phyloP scores from a whole-genome alignment of 2,888 invertebrate species.

The Mimas tiliae region DNA sequence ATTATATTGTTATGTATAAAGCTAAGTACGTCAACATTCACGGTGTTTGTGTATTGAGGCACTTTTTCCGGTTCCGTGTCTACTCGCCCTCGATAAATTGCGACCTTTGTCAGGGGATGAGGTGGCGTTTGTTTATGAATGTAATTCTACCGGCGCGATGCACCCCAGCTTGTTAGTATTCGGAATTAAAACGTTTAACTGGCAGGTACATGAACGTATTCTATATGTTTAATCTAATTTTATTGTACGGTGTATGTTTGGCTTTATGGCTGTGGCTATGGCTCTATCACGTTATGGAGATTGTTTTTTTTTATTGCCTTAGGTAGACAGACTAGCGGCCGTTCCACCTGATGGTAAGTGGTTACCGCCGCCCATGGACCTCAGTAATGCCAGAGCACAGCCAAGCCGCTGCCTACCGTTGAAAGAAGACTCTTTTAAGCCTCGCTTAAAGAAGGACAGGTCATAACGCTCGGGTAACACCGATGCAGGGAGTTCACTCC shows the following conservation, averaged over 20 bases:
- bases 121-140: slow-evolving; percentile 66
- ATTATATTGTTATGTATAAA: slow-evolving; percentile 7
- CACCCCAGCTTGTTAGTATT: slow-evolving; percentile 31
- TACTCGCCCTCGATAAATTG: slow-evolving; percentile 66
- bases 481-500: too few relatives aligned
- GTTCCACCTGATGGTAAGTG: too few relatives aligned
- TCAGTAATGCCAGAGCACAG: too few relatives aligned
- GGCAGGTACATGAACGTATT: slow-evolving; percentile 2
- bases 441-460: too few relatives aligned
- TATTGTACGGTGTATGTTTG: background rate
- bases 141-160: slow-evolving; percentile 54
- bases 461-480: too few relatives aligned
- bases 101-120: slow-evolving; percentile 65
- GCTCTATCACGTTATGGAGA: too few relatives aligned
- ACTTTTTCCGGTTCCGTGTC: slow-evolving; percentile 62
- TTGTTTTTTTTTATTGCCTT: too few relatives aligned
- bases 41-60: slow-evolving; percentile 12
- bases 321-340: too few relatives aligned
- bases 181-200: slow-evolving; percentile 26
- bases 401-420: too few relatives aligned
- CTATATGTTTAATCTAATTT: background rate
- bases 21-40: slow-evolving; percentile 19
- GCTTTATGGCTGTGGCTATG: background rate
- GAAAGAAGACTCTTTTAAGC: too few relatives aligned
- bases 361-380: too few relatives aligned